Evolutionary conservation across 2,888 invertebrate genomes (phyloP).

Genomic region (Galerucella calmariensis): DNA sequence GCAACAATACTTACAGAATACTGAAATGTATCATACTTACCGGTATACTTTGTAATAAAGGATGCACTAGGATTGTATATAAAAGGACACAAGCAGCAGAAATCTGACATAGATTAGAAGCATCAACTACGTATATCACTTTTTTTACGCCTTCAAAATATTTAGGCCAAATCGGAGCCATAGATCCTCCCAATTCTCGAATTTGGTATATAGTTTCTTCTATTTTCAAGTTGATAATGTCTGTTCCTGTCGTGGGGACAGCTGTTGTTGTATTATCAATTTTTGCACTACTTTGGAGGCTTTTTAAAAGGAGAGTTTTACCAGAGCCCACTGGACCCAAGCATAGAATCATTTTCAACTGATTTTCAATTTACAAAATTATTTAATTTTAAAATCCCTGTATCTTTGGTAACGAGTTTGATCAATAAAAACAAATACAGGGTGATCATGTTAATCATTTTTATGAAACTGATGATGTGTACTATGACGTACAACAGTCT

Average conservation of each 20-base stretch:
- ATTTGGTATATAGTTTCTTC: conserved; percentile 61
- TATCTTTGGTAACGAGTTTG: neutral
- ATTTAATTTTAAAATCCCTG: too few relatives aligned
- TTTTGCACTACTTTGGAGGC: conserved; percentile 75
- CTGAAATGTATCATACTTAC: conserved; percentile 60
- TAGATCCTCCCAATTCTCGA: conserved; percentile 78
- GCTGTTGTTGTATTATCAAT: conserved; percentile 83
- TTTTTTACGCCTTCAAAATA: conserved; percentile 76
- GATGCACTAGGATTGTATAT: conserved; percentile 81
- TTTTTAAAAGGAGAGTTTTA: conserved; percentile 82
- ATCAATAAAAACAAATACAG: neutral
- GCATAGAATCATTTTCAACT: conserved; percentile 67
- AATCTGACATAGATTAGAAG: conserved; percentile 87
- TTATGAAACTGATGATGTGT: too few relatives aligned
- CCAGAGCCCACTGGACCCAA: conserved; percentile 84
- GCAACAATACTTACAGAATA: too few relatives aligned
- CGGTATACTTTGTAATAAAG: conserved; percentile 73
- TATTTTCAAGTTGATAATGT: conserved; percentile 74
- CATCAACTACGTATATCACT: conserved; percentile 84
- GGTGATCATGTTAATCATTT: neutral
- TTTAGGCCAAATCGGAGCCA: conserved; percentile 85
- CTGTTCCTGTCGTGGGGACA: conserved; percentile 83
- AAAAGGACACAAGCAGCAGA: conserved; percentile 85
- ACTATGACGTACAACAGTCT: too few relatives aligned
- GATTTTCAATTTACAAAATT: too few relatives aligned